Conservation (phyloP, 2,113 vertebrate genomes). For the Cettia cetti region DNA sequence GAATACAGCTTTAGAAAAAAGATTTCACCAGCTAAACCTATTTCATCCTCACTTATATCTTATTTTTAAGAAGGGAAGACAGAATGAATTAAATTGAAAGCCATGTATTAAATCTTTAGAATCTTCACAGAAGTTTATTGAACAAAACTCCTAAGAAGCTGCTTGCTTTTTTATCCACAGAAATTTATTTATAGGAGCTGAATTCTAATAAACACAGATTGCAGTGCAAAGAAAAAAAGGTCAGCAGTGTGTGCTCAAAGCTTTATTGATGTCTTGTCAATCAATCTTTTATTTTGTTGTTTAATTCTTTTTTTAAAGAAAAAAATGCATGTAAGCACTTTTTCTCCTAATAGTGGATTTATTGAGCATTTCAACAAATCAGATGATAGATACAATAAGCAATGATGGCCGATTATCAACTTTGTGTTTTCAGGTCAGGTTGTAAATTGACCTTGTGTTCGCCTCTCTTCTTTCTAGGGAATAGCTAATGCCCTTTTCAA, state of each 20-base stretch:
- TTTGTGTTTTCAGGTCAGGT: slow-evolving; percentile 73
- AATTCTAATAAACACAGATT: slow-evolving; percentile 83
- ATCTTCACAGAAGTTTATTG: slow-evolving; percentile 55
- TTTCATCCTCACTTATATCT: slow-evolving; percentile 41
- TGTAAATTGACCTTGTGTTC: slow-evolving; percentile 74
- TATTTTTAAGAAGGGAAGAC: slow-evolving; percentile 47
- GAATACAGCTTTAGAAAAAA: slow-evolving; percentile 34
- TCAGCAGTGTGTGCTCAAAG: slow-evolving; percentile 66
- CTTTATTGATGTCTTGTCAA: slow-evolving; percentile 84
- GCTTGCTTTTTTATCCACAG: slow-evolving; percentile 59
- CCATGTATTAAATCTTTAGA: slow-evolving; percentile 49
- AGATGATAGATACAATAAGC: slow-evolving; percentile 70
- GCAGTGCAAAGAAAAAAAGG: slow-evolving; percentile 67
- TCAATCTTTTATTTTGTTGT: slow-evolving; percentile 79
- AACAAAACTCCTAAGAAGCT: slow-evolving; percentile 54
- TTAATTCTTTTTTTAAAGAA: slow-evolving; percentile 54
- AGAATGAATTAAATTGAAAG: slow-evolving; percentile 57
- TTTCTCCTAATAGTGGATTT: slow-evolving; percentile 75
- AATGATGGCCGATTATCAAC: slow-evolving; percentile 80
- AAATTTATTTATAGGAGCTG: slow-evolving; percentile 72
- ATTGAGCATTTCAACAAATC: slow-evolving; percentile 73
- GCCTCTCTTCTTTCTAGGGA: slow-evolving; percentile 63
- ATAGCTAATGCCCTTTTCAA: slow-evolving; percentile 66
- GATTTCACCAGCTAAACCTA: slow-evolving; percentile 28
- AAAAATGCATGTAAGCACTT: slow-evolving; percentile 80